A percentile compares a stretch with the other conserved stretches of the same genome.
Conservation (phyloP, 1,140 invertebrate genomes). For the Heliothis virescens region DNA sequence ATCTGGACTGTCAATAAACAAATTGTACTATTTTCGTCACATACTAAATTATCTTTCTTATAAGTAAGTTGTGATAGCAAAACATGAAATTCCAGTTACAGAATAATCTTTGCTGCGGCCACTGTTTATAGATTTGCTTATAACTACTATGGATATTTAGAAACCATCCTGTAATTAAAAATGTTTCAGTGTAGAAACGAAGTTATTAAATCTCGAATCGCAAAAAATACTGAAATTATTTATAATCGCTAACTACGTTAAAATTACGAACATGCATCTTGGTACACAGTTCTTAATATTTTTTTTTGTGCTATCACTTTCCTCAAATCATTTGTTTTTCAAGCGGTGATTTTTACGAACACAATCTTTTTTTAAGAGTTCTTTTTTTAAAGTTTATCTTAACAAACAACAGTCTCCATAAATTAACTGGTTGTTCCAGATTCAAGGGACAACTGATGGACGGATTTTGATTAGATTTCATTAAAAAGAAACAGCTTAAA, state of each 20-base stretch:
- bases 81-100: no score
- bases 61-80: no score
- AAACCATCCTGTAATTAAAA: no score
- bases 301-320: background rate
- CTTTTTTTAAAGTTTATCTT: constrained; percentile 26
- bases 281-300: background rate
- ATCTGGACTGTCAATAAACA: constrained; percentile 41
- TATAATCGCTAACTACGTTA: no score
- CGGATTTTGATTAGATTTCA: constrained; percentile 19
- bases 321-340: background rate
- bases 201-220: no score
- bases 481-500: constrained; percentile 2
- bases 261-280: no score
- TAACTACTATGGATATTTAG: no score
- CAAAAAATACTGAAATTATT: no score
- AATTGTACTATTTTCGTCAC: constrained; percentile 30
- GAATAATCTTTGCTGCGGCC: no score
- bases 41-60: no score
- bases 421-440: constrained; percentile 22
- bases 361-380: background rate
- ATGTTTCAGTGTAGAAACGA: no score
- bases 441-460: constrained; percentile 15
- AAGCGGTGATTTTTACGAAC: background rate
- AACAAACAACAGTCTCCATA: constrained; percentile 21
- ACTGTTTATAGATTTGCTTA: no score